Evolutionary conservation across 2,113 vertebrate species (phyloP), one percentile per base, ranked within the genome.

Genomic region (Anthoscopus minutus): DNA sequence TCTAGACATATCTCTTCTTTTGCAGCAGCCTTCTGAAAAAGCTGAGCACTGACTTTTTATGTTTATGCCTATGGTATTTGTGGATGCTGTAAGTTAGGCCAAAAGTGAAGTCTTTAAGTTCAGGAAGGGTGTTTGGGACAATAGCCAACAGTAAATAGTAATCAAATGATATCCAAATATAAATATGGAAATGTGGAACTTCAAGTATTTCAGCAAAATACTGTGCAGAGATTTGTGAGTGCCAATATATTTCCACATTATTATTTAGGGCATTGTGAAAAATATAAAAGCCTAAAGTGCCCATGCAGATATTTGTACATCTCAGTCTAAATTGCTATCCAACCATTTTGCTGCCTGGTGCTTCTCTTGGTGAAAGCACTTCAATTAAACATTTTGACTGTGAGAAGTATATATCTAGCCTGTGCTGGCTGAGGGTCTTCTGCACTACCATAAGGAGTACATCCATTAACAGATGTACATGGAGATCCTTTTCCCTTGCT

Each of bases 341-440:
- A 72, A 42, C 27, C 15, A 18, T 10, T 71, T 66, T 1, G 1
- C 37, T 87, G 21, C 13, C 30, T 62, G 33, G 21, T 93, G 70
- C 51, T 79, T 15, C 51, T 81, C 58, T 38, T 91, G 74, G 33
- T 58, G 45, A 79, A 92, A 74, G 8, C 15, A 12, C 3, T 30
- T 69, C 17, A 19, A 35, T 62, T 84, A 44, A 64, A 42, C n/a
- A 25, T 87, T 81, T 66, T 66, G 51, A 62, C 28, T 40, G 9
- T 50, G n/a, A 77, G 31, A 66, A 37, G 30, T 50, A 42, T 38
- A 30, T 62, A 35, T 56, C 21, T 74, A 51, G 47, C 64, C 76
- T 94, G 97, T 97, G 93, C 96, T 67, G 97, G 95, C 86, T 94
- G 89, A n/a, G 50, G 53, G 17, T 96, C 82, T 97, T 96, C 96